Evolutionary conservation across 1,140 invertebrate species (phyloP).

Genomic region (Cydia fagiglandana): DNA sequence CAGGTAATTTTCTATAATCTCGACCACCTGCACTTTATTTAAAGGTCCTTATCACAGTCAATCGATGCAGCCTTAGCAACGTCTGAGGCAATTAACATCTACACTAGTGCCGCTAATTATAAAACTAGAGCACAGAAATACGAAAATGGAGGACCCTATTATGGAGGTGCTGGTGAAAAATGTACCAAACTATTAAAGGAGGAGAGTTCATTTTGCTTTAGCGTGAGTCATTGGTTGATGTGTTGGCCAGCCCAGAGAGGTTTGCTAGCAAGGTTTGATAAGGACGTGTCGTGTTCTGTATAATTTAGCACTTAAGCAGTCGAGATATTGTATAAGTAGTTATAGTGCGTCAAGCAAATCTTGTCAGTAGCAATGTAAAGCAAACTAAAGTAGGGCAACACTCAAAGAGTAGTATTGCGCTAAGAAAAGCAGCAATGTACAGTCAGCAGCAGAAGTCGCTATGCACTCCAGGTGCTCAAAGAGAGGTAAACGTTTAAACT

Average conservation of each 20-base stretch:
- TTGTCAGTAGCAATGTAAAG: no score
- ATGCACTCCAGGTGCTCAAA: no score
- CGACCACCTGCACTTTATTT: no score
- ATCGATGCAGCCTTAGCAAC: slow-evolving; percentile 36
- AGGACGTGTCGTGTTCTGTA: slow-evolving; percentile 37
- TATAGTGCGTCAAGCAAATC: no score
- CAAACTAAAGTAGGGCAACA: no score
- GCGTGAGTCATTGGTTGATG: slow-evolving; percentile 16
- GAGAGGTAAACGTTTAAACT: no score
- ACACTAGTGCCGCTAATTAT: slow-evolving; percentile 33
- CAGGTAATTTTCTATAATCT: no score
- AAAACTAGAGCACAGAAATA: slow-evolving; percentile 37
- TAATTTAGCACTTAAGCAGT: slow-evolving; percentile 36
- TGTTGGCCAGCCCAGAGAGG: slow-evolving; percentile 36
- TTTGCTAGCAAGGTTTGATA: slow-evolving; percentile 35
- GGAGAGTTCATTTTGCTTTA: slow-evolving; percentile 20
- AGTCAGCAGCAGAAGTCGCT: no score
- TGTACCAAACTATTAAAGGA: neutral
- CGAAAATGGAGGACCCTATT: slow-evolving; percentile 6
- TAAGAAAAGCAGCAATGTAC: no score
- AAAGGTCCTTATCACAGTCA: neutral
- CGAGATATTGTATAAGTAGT: slow-evolving; percentile 33
- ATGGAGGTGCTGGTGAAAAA: neutral
- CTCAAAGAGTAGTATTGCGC: no score
- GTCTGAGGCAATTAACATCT: slow-evolving; percentile 36